These are phyloP conservation scores for Semnopithecus entellus DNA, from an alignment of 2,113 vertebrate genomes.

Conservation along the genomic window DNA sequence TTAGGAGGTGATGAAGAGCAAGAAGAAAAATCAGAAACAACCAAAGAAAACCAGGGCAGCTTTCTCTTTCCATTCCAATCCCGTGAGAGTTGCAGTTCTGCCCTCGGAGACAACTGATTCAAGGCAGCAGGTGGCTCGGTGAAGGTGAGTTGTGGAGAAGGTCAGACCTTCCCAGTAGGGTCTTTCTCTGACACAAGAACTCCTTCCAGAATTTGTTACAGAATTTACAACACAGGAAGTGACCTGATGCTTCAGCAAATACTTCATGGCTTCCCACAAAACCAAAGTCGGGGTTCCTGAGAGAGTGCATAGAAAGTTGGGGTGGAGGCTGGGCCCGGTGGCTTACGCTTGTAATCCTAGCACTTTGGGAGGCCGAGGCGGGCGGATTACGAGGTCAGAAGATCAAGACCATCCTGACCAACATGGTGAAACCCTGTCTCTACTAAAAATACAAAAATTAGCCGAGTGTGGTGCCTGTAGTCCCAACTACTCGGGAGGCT, in stretches of 20 bases:
- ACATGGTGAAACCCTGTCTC: no score
- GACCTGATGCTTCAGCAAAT: not conserved
- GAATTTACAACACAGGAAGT: not conserved
- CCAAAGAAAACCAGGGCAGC: not conserved
- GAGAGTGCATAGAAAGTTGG: not conserved
- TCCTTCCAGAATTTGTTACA: not conserved
- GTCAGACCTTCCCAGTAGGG: not conserved
- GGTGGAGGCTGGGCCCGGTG: no score
- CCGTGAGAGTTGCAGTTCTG: not conserved
- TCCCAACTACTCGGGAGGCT: no score
- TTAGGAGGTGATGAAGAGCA: not conserved
- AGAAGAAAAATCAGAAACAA: not conserved
- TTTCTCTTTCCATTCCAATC: not conserved
- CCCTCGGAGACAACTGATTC: not conserved
- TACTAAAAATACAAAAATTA: no score
- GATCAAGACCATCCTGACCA: no score
- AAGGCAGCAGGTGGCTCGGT: no score
- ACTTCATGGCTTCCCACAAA: not conserved
- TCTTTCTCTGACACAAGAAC: not conserved
- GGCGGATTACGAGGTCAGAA: no score
- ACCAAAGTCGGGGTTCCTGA: not conserved
- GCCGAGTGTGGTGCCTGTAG: no score
- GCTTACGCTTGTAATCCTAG: no score
- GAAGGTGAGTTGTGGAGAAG: not conserved
- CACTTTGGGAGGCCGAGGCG: no score